Percentiles rank a stretch among this genome's conserved stretches.
Evolutionary conservation across 2,113 vertebrate species (phyloP).

Genomic region (Phoxinus phoxinus): DNA sequence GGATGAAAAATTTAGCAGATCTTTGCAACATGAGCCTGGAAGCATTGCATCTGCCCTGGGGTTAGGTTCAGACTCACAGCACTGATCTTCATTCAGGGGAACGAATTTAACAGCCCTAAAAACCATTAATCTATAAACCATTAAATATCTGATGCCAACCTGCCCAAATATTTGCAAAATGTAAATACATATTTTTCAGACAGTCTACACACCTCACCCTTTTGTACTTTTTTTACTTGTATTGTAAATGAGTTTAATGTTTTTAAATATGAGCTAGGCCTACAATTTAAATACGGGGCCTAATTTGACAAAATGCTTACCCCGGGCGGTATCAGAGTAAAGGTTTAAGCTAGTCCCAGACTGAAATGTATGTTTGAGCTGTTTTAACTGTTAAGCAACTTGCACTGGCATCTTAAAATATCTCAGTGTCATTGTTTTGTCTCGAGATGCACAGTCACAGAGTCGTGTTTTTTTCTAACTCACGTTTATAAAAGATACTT

Average conservation of each 20-base stretch:
- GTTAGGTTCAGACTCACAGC: neutral
- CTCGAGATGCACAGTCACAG: no score
- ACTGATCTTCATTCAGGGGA: neutral
- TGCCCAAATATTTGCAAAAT: neutral
- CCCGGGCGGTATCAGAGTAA: no score
- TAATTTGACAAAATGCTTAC: neutral
- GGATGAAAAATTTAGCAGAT: conserved; percentile 75
- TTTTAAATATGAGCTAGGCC: neutral
- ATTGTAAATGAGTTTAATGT: neutral
- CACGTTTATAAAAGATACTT: no score
- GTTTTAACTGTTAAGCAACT: no score
- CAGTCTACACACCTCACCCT: neutral
- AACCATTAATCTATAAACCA: neutral
- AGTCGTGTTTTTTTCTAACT: no score
- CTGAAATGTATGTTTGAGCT: no score
- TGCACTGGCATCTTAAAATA: no score
- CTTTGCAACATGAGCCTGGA: conserved; percentile 62
- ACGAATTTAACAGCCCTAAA: neutral
- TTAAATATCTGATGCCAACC: neutral
- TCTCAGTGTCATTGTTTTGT: no score
- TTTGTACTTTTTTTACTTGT: neutral
- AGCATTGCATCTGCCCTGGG: conserved; percentile 58
- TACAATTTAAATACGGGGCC: neutral
- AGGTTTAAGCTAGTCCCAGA: no score
- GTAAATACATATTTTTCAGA: neutral